phyloP scores from a whole-genome alignment of 1,140 invertebrate genomes.

The Eueides isabella region DNA sequence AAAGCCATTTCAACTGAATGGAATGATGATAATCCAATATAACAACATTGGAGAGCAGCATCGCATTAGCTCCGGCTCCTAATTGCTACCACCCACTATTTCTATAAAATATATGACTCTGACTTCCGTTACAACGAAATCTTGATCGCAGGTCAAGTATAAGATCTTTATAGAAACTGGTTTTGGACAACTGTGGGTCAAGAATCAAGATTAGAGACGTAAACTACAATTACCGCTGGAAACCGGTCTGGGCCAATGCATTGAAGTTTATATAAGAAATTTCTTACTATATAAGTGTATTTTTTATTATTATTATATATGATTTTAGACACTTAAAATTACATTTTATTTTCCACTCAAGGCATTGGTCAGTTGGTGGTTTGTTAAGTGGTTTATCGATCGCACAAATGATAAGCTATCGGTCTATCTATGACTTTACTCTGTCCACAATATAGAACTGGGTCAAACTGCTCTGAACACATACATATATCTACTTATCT shows the following conservation, averaged over 20 bases:
- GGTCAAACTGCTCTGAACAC: conserved; percentile 62
- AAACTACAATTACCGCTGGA: conserved; percentile 54
- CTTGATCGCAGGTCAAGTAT: conserved; percentile 39
- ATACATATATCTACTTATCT: conserved; percentile 44
- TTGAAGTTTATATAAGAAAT: conserved; percentile 43
- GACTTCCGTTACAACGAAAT: conserved; percentile 50
- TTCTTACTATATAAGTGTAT: not conserved
- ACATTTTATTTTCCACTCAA: conserved; percentile 15
- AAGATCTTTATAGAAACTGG: conserved; percentile 51
- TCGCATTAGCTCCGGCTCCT: conserved; percentile 9
- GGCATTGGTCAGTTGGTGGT: conserved; percentile 17
- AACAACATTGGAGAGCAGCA: conserved; percentile 12
- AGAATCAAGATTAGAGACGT: conserved; percentile 61
- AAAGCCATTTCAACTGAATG: not conserved
- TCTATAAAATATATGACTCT: conserved; percentile 8
- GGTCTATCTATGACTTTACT: conserved; percentile 46
- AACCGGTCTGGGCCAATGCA: conserved; percentile 71
- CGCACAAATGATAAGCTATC: conserved; percentile 65
- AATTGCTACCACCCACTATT: conserved; percentile 42
- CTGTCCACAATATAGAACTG: conserved; percentile 53
- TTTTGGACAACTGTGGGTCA: conserved; percentile 70
- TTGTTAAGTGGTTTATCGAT: conserved; percentile 65
- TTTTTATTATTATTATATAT: not conserved
- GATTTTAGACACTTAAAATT: not conserved
- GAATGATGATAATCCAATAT: conserved; percentile 1